These are phyloP conservation scores for Galemys pyrenaicus DNA, from an alignment of 2,113 vertebrate genomes.

Conservation along the genomic window DNA sequence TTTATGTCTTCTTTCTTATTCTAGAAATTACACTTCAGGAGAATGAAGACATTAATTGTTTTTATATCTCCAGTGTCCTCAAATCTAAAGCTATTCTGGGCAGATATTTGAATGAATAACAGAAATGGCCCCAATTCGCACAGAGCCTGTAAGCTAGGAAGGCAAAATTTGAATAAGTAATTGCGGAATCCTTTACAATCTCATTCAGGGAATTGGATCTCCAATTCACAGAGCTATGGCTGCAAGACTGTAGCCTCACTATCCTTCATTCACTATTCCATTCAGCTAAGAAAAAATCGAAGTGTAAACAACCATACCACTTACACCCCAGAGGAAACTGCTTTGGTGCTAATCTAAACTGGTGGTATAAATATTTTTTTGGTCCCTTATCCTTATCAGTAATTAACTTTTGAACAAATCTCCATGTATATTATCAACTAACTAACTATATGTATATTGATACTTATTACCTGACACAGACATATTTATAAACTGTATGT, in stretches of 20 bases:
- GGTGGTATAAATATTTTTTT: background rate
- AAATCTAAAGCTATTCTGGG: background rate
- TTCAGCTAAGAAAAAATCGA: constrained; percentile 24
- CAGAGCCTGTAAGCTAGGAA: background rate
- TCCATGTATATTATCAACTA: background rate
- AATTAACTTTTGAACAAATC: background rate
- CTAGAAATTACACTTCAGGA: background rate
- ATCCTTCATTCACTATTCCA: constrained; percentile 12
- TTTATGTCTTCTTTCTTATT: constrained; percentile 2
- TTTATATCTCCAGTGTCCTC: background rate
- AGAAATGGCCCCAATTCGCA: background rate
- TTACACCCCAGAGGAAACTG: constrained; percentile 39
- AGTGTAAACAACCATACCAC: background rate
- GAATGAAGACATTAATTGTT: background rate
- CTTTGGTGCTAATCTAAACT: constrained; percentile 29
- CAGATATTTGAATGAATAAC: background rate
- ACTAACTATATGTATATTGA: no score
- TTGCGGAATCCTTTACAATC: background rate
- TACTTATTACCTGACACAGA: no score
- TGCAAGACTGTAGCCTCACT: background rate
- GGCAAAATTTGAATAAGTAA: constrained; percentile 9
- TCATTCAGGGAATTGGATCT: constrained; percentile 27
- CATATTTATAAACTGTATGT: background rate
- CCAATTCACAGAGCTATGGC: background rate
- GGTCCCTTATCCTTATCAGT: constrained; percentile 13